Evolutionary conservation across 1,140 invertebrate species (phyloP).

Genomic region (Solen grandis): DNA sequence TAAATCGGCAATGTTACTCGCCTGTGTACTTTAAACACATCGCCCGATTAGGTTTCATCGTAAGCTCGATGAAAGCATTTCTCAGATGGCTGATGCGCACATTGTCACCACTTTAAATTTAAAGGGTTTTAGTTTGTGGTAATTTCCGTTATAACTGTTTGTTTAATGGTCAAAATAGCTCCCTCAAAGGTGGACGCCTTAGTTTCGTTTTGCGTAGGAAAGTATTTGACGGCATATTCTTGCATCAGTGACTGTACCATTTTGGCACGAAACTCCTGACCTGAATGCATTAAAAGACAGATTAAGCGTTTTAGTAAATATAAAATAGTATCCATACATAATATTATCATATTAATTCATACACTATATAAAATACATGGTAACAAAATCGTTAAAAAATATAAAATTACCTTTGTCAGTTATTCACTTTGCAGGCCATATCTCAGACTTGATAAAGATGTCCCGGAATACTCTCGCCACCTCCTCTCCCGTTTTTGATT

Average conservation of each 20-base stretch:
- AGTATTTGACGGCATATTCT: background rate
- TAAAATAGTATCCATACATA: too few relatives aligned
- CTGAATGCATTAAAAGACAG: background rate
- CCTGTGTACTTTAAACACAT: background rate
- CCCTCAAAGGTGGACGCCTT: background rate
- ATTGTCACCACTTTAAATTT: background rate
- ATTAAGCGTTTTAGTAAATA: too few relatives aligned
- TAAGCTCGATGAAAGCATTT: background rate
- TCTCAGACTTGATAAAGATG: too few relatives aligned
- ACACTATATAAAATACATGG: too few relatives aligned
- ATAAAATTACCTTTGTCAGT: background rate
- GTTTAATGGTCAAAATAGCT: background rate
- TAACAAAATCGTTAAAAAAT: background rate
- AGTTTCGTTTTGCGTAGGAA: conserved; percentile 1
- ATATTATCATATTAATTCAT: too few relatives aligned
- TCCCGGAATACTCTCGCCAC: too few relatives aligned
- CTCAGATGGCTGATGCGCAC: background rate
- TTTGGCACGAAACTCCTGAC: background rate
- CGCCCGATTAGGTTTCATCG: background rate
- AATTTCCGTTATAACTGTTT: background rate
- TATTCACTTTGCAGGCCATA: too few relatives aligned
- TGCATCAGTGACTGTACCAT: background rate
- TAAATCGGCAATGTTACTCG: conserved; percentile 6
- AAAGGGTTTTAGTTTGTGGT: background rate
- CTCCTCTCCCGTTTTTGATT: too few relatives aligned